Base-by-base conservation (phyloP, 2,888 invertebrate species). In the Notodonta dromedarius region DNA sequence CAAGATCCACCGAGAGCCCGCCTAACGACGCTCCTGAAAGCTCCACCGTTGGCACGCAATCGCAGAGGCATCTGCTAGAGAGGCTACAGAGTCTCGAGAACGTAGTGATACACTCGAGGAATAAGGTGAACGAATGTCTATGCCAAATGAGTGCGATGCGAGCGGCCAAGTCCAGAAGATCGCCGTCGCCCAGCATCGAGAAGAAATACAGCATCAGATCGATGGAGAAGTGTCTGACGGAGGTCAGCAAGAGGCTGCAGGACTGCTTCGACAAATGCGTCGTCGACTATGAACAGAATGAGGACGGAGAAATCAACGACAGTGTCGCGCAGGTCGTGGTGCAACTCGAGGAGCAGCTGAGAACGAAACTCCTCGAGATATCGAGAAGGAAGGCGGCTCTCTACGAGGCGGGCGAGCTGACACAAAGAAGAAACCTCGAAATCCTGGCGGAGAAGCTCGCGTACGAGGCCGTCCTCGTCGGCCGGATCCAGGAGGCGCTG, bases 401-500 rank as follows among this genome's bases (percentile, higher is more conserved):
- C 35, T 94, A 95, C 70, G 95, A 96, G 78, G 94, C 95, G 12
- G 96, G 96, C 61, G 95, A 96, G 77, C 92, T 97, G 68, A 96
- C 96, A 59, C 95, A 95, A 63, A 94, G 95, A 56, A 95, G 95
- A 69, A 95, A 95, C 79, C 88, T 96, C 68, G 95, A 96, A 78
- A 93, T 97, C 60, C 88, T 97, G 60, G 97, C 97, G 2, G 97
- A 97, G 85, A 96, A 97, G 79, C 93, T 97, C 24, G 97, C 97
- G 0, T 97, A 96, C 83, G 97, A 97, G 88, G 96, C 96, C 62
- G 95, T 97, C 35, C 94, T 96, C 62, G 94, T 96, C 63, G 94
- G 95, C 66, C 94, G 95, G 77, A 95, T 96, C 69, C 95, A 95
- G 73, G 96, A 96, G 83, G 96, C 96, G 57, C 91, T 96, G 58